phyloP scores from a whole-genome alignment of 92 coral and sea anemone genomes.

The Galaxea fascicularis region DNA sequence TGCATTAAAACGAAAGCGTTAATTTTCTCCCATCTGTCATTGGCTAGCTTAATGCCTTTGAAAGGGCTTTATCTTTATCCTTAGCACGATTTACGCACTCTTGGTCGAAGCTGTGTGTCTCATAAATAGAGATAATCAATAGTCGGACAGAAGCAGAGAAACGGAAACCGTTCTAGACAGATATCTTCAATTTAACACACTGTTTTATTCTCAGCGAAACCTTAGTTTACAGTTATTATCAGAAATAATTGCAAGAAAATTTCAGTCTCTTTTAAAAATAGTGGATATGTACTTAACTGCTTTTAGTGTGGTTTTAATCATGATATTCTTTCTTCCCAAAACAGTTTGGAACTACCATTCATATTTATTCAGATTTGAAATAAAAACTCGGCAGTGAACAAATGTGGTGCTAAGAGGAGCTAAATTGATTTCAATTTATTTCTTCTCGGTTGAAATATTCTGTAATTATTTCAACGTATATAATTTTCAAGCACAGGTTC shows the following conservation, averaged over 20 bases:
- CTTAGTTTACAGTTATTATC: slow-evolving; percentile 24
- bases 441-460: background rate
- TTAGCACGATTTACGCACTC: background rate
- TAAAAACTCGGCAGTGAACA: background rate
- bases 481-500: no score
- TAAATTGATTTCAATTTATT: background rate
- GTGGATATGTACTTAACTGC: slow-evolving; percentile 37
- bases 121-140: no score
- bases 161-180: no score
- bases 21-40: slow-evolving; percentile 41
- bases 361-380: slow-evolving; percentile 6
- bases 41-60: background rate
- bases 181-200: background rate
- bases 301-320: background rate
- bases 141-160: no score
- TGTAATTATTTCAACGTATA: background rate
- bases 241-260: slow-evolving; percentile 29
- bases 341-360: background rate
- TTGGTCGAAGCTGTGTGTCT: no score
- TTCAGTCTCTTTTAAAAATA: background rate
- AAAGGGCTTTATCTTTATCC: slow-evolving; percentile 1
- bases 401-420: background rate
- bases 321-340: background rate
- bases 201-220: background rate
- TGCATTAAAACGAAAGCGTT: slow-evolving; percentile 25